Percentiles rank a stretch among this genome's conserved stretches.
These are phyloP conservation scores for Neelides sp. DNA, from an alignment of 1,140 invertebrate genomes.

Conservation along the genomic window DNA sequence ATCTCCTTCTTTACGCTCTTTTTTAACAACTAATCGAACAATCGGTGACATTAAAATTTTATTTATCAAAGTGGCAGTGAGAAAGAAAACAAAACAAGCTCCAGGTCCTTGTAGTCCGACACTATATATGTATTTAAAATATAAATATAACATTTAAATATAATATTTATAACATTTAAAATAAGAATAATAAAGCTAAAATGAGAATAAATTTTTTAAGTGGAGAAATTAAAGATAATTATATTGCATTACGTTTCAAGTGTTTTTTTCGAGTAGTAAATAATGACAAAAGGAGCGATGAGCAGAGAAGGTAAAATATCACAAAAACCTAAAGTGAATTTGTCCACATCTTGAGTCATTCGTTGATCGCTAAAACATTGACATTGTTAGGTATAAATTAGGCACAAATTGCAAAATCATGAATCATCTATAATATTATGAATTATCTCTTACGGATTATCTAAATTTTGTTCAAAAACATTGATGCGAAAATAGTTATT, in stretches of 20 bases:
- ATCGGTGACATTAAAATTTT: constrained; percentile 48
- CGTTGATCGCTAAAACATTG: constrained; percentile 40
- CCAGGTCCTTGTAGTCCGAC: constrained; percentile 45
- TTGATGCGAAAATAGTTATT: constrained; percentile 42
- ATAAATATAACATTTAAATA: not conserved
- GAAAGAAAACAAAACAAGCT: constrained; percentile 45
- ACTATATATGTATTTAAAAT: not conserved
- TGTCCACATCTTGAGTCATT: constrained; percentile 47
- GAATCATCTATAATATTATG: not conserved
- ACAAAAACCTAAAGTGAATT: constrained; percentile 40
- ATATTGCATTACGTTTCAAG: constrained; percentile 31
- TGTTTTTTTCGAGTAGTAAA: constrained; percentile 41
- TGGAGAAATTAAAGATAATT: not conserved
- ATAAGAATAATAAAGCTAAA: not conserved
- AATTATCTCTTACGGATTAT: constrained; percentile 42
- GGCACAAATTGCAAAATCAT: not conserved
- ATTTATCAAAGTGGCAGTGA: constrained; percentile 45
- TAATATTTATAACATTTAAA: not conserved
- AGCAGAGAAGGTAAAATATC: constrained; percentile 40
- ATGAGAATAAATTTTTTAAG: not conserved
- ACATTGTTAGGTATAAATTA: constrained; percentile 4
- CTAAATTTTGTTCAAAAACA: constrained; percentile 38
- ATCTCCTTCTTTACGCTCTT: constrained; percentile 49
- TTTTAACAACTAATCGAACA: constrained; percentile 42
- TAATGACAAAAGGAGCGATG: constrained; percentile 45